Evolutionary conservation across 2,888 invertebrate species (phyloP), one percentile per base, ranked within the genome.

Genomic region (Cancer borealis): DNA sequence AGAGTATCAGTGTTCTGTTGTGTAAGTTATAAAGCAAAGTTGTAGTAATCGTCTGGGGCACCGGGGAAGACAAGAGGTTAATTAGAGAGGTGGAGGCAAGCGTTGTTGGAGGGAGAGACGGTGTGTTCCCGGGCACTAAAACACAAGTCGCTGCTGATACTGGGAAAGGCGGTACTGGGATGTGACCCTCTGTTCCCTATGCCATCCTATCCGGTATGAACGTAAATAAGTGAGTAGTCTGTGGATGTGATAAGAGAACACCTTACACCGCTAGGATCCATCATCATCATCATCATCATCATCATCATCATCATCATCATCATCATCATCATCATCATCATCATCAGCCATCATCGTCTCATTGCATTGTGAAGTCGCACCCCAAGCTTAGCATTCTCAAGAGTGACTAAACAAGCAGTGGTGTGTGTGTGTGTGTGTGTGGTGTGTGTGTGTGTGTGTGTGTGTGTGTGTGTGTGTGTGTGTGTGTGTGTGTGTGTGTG

Each of bases 41-140:
- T 84, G 14, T 39, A 39, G 84, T 39, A 39, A 84, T 84, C 39
- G 84, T 84, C 39, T 30, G 84, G 84, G 84, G 84, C 84, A 39
- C 39, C 84, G 12, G 10, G 84, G 84, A 84, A 84, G 84, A 84
- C 84, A 84, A 84, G 84, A 84, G 84, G 84, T 84, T 84, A 84
- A 84, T 84, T 84, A 84, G 84, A 84, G 39, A 84, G 84, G 84
- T 84, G 84, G 84, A 84, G 39, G 84, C 84, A 39, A 30, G 84
- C 84, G 14, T 30, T 30, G 84, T 84, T 10, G 2, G 84, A 84
- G 39, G 30, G 39, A 39, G 39, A 84, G 39, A 26, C n/a, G 21
- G n/a, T 5, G 66, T 73, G 14, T 73, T 21, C n/a, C 66, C 17
- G 60, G 60, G 14, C 60, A 66, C 66, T 73, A 14, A 73, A 73